These are phyloP conservation scores for Pandemis cinnamomeana DNA, from an alignment of 2,888 invertebrate genomes.

Conservation along the genomic window DNA sequence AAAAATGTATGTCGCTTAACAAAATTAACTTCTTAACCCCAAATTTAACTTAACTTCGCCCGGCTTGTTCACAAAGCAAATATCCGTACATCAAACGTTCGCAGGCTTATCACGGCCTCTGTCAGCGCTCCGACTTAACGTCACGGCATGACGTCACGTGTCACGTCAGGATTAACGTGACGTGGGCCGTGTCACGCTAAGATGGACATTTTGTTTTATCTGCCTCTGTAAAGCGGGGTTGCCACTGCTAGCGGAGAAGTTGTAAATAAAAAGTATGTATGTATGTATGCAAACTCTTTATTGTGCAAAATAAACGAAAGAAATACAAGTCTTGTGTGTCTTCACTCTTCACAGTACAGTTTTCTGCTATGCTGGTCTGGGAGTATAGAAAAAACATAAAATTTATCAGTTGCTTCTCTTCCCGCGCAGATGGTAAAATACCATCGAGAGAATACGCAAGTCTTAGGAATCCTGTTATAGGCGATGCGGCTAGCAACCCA, in stretches of 20 bases:
- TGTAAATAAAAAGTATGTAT: too few species aligned
- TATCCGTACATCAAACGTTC: conserved; percentile 9
- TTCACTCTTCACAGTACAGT: too few species aligned
- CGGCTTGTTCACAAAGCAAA: neutral
- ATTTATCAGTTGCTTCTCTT: too few species aligned
- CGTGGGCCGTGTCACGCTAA: conserved; percentile 51
- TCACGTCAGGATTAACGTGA: conserved; percentile 55
- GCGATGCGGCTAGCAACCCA: too few species aligned
- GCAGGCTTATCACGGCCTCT: conserved; percentile 10
- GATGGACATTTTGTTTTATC: conserved; percentile 56
- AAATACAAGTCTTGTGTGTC: too few species aligned
- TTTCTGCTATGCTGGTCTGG: too few species aligned
- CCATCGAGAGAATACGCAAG: too few species aligned
- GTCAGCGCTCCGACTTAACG: conserved; percentile 49
- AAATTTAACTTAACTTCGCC: neutral
- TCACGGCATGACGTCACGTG: conserved; percentile 51
- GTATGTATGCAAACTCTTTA: too few species aligned
- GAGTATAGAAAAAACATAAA: too few species aligned
- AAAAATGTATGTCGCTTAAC: neutral
- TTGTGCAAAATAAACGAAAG: too few species aligned
- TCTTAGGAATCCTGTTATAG: too few species aligned
- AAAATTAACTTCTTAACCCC: neutral
- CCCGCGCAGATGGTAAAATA: too few species aligned
- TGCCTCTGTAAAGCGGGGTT: conserved; percentile 6
- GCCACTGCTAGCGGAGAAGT: neutral